phyloP scores from a whole-genome alignment of 2,113 vertebrate genomes.

The Promerops cafer region DNA sequence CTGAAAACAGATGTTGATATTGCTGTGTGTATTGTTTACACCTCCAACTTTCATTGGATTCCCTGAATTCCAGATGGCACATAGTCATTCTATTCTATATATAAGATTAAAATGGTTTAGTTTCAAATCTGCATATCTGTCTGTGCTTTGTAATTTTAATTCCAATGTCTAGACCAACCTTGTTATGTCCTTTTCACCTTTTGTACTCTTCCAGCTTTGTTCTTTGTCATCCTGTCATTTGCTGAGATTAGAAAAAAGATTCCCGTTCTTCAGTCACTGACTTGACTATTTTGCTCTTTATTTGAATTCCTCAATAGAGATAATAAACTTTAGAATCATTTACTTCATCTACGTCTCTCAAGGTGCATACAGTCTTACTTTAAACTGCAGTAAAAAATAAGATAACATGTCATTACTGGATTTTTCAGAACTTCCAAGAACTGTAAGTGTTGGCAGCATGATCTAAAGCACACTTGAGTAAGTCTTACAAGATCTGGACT shows the following conservation, averaged over 20 bases:
- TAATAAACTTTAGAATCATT: not conserved
- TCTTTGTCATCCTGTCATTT: not conserved
- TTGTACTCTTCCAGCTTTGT: not conserved
- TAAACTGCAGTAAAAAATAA: not conserved
- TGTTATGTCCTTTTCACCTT: not conserved
- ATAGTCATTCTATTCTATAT: not conserved
- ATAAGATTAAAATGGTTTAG: not conserved
- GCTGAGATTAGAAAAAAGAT: not conserved
- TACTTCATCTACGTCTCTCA: not conserved
- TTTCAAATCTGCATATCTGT: not conserved
- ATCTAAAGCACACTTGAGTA: not conserved
- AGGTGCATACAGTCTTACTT: not conserved
- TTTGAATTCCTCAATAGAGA: not conserved
- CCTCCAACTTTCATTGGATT: not conserved
- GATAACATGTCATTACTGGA: not conserved
- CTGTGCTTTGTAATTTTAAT: not conserved
- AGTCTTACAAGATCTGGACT: not conserved
- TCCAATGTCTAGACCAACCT: not conserved
- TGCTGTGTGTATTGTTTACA: constrained; percentile 21
- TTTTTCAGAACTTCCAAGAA: not conserved
- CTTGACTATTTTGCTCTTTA: not conserved
- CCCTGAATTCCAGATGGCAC: constrained; percentile 39
- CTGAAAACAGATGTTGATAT: constrained; percentile 48
- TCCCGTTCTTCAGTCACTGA: not conserved
- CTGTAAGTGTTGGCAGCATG: not conserved